Evolutionary conservation across 2,797 vertebrate species (phyloP).

Genomic region (Tragelaphus eurycerus): DNA sequence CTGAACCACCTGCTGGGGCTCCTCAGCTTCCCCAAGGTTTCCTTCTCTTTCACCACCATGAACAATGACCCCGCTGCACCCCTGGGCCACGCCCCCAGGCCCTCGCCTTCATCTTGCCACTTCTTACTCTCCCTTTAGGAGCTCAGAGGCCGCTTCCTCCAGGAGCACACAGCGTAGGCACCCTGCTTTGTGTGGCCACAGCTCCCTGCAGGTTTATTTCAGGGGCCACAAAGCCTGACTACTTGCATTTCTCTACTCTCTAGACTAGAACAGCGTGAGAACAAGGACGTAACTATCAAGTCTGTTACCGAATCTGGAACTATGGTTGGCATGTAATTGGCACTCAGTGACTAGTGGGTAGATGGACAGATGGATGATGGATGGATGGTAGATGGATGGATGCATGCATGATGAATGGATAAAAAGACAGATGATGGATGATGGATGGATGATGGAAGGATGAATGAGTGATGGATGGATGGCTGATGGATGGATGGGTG

Average conservation of each 20-base stretch:
- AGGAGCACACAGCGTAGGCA: not conserved
- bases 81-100: not conserved
- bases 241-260: not conserved
- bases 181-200: not conserved
- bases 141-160: not conserved
- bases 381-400: too few relatives aligned
- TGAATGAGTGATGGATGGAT: not conserved
- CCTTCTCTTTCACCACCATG: not conserved
- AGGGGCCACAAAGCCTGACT: not conserved
- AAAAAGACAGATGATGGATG: too few relatives aligned
- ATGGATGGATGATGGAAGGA: too few relatives aligned
- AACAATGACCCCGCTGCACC: not conserved
- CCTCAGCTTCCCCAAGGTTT: not conserved
- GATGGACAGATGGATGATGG: too few relatives aligned
- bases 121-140: not conserved
- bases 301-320: not conserved
- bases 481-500: fast-evolving
- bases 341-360: not conserved
- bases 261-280: not conserved
- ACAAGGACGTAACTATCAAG: not conserved
- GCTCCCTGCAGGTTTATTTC: not conserved
- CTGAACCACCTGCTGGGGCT: not conserved
- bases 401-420: too few relatives aligned
- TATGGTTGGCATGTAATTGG: not conserved
- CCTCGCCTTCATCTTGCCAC: not conserved